phyloP scores from a whole-genome alignment of 2,113 vertebrate species.

The Cyanistes caeruleus region DNA sequence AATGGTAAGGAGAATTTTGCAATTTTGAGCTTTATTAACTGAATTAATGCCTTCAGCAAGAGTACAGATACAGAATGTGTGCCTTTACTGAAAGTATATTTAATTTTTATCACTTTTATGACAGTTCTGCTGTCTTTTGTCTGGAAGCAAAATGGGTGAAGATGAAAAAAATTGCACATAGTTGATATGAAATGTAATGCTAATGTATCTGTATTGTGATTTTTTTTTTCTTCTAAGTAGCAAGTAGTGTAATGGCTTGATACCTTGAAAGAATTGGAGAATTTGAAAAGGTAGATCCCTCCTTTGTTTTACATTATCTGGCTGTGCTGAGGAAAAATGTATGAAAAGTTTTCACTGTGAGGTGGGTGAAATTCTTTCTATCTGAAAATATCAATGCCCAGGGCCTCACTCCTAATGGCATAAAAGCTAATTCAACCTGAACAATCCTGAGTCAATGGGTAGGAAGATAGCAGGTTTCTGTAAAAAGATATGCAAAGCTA shows the following conservation, averaged over 20 bases:
- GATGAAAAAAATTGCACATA: not conserved
- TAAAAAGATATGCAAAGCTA: not conserved
- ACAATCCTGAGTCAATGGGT: not conserved
- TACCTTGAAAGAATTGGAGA: not conserved
- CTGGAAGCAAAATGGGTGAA: not conserved
- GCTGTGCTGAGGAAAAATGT: not conserved
- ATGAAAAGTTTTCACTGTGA: not conserved
- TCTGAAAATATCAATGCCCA: not conserved
- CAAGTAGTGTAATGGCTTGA: not conserved
- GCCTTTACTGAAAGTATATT: not conserved
- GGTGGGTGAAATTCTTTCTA: constrained; percentile 4
- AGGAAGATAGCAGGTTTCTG: not conserved
- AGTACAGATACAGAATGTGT: not conserved
- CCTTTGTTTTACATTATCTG: constrained; percentile 37
- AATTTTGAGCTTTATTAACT: constrained; percentile 6
- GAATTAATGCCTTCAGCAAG: not conserved
- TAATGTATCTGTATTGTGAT: not conserved
- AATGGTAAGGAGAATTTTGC: constrained; percentile 4
- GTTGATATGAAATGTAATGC: not conserved
- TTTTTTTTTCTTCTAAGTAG: not conserved
- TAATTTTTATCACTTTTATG: not conserved
- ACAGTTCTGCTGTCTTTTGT: constrained; percentile 9
- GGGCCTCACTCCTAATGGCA: not conserved
- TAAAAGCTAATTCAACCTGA: not conserved
- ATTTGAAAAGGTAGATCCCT: not conserved